Percentiles rank a stretch among this genome's conserved stretches.
Evolutionary conservation across 2,888 invertebrate genomes (phyloP).

Genomic region (Drosophila nr. fundita): DNA sequence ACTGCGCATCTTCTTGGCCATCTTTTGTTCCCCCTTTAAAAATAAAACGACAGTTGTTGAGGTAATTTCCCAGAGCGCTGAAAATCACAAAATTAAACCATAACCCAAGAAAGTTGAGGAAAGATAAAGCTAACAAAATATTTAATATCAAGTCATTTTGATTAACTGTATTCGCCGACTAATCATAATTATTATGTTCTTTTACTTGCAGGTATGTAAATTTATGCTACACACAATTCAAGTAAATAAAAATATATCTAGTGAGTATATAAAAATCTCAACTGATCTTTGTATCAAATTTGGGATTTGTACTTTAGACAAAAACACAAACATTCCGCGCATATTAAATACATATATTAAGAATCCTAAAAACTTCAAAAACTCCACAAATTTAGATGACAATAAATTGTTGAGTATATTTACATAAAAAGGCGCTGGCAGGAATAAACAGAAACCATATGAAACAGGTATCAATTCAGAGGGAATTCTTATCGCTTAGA

Average conservation of each 20-base stretch:
- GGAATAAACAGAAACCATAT: neutral
- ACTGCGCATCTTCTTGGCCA: constrained; percentile 39
- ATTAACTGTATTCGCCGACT: constrained; percentile 11
- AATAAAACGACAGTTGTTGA: constrained; percentile 67
- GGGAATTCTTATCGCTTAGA: constrained; percentile 25
- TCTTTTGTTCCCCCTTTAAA: constrained; percentile 9
- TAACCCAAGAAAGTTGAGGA: constrained; percentile 2
- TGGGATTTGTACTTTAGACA: neutral
- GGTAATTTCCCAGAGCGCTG: constrained; percentile 56
- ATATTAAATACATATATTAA: neutral
- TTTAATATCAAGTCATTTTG: constrained; percentile 22
- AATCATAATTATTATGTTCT: constrained; percentile 28
- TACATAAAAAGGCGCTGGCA: neutral
- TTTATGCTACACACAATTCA: neutral
- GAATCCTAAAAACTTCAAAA: neutral
- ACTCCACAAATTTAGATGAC: neutral
- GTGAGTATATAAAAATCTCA: constrained; percentile 18
- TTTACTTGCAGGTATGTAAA: constrained; percentile 66
- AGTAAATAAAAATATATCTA: neutral
- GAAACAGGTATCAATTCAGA: constrained; percentile 25
- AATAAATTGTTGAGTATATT: neutral
- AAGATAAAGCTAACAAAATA: constrained; percentile 25
- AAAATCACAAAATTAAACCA: constrained; percentile 20
- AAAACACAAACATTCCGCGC: neutral
- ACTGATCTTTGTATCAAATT: neutral